Evolutionary conservation across 2,888 invertebrate genomes (phyloP), one percentile per base, ranked within the genome.

Genomic region (Dasysyrphus albostriatus): DNA sequence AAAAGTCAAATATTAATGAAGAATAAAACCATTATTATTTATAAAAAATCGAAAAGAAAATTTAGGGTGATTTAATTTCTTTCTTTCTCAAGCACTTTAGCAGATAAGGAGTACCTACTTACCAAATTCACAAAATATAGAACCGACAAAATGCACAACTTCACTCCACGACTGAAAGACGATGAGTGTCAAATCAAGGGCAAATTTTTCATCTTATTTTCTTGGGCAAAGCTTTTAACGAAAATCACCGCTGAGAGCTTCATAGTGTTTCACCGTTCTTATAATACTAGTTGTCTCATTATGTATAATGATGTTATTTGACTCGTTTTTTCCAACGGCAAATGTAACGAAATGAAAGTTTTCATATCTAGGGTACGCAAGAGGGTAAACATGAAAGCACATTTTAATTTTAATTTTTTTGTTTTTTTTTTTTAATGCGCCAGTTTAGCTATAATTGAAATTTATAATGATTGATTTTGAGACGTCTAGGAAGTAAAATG

Each of bases 151-250:
- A 82, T 77, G 70, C 78, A 82, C 85, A 63, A 82, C 75, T 83
- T 51, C 74, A 79, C 87, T 87, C 72, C 59, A 78, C 87, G 87
- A 78, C 87, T 83, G 65, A 65, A 58, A 70, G 87, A 87, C 82
- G 83, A 87, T 67, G 87, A 87, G 87, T 88, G 88, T 88, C 88
- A 88, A 78, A 83, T 83, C 88, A 88, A 88, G 88, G 88, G 88
- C 88, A 88, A 88, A 88, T 88, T 83, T 51, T 80, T 76, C 75
- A 79, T 83, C 83, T 83, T 80, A 78, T 88, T 83, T 88, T 83
- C 88, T 76, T 12, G 42, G 12, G 14, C 12, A 44, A 32, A 83
- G 78, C 83, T 87, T 87, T 88, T 69, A 76, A 88, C 88, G 88
- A 88, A 87, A 76, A 3, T 32, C n/a, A 32, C 63, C 24, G 49